phyloP scores from a whole-genome alignment of 2,888 invertebrate species.

The Torymus aiolomorphi region DNA sequence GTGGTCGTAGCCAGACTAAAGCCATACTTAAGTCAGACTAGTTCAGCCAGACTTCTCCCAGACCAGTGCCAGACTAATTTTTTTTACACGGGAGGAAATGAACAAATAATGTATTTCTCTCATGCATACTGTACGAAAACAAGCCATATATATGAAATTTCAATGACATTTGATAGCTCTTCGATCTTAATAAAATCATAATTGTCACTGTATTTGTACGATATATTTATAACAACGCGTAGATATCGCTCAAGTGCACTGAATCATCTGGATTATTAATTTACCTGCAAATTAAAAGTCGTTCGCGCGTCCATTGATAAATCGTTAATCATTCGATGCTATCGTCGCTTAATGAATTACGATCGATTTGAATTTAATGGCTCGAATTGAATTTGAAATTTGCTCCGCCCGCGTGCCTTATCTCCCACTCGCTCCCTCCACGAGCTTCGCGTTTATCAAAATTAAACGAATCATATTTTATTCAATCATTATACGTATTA shows the following conservation, averaged over 20 bases:
- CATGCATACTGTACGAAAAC: too few relatives aligned
- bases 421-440: constrained; percentile 15
- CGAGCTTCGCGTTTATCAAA: constrained; percentile 1
- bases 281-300: constrained; percentile 14
- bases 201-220: too few relatives aligned
- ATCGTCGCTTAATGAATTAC: constrained; percentile 18
- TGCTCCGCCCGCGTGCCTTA: constrained; percentile 40
- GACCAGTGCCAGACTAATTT: too few relatives aligned
- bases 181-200: too few relatives aligned
- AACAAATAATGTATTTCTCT: too few relatives aligned
- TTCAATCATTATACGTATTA: background rate
- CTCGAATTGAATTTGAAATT: constrained; percentile 26
- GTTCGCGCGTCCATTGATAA: constrained; percentile 12
- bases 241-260: background rate
- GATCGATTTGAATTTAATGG: constrained; percentile 24
- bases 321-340: constrained; percentile 23
- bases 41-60: too few relatives aligned
- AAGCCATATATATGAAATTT: too few relatives aligned
- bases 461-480: constrained; percentile 18
- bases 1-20: too few relatives aligned
- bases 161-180: too few relatives aligned
- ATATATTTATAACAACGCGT: too few relatives aligned
- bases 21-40: too few relatives aligned
- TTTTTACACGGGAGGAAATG: too few relatives aligned
- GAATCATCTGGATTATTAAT: background rate